phyloP scores from a whole-genome alignment of 37 sponge, comb jelly and placozoan species.

The Cliona cf. orientalis region DNA sequence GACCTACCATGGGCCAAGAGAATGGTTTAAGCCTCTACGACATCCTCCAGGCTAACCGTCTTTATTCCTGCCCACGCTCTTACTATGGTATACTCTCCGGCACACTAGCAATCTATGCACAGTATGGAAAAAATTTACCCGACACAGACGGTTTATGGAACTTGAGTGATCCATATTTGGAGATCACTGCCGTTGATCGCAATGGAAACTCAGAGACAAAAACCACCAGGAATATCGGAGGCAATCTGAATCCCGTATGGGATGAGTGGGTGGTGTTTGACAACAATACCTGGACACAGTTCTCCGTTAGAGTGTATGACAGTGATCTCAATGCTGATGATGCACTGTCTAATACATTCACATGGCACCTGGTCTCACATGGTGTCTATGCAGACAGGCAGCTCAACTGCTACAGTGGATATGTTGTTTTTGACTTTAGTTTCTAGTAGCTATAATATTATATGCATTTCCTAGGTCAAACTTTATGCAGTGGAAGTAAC shows the following conservation, averaged over 20 bases:
- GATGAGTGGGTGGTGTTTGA: not conserved
- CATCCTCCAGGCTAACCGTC: not conserved
- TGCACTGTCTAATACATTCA: not conserved
- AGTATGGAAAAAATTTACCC: not conserved
- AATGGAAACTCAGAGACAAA: not conserved
- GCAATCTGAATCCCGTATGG: not conserved
- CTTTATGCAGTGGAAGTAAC: no score
- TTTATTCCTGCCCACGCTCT: conserved; percentile 1
- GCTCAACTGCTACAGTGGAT: no score
- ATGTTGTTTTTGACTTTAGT: no score
- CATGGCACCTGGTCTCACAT: no score
- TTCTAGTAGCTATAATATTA: no score
- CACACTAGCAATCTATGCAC: not conserved
- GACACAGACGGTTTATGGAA: not conserved
- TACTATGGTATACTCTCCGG: not conserved
- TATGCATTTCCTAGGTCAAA: no score
- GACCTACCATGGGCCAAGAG: not conserved
- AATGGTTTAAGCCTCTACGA: not conserved
- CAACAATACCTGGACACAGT: not conserved
- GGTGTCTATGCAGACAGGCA: no score
- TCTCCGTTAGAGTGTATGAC: not conserved
- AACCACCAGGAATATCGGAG: not conserved
- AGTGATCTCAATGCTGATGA: not conserved
- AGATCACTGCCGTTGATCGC: not conserved
- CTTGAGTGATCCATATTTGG: not conserved